Evolutionary conservation across 1,140 invertebrate genomes (phyloP).

Genomic region (Drosophila melanogaster): Release_6_plus_ISO1_MT NT_033779.5:14798001-14798500

Average conservation of each 20-base stretch:
- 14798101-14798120: too few species aligned
- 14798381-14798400: slow-evolving; percentile 57
- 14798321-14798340: slow-evolving; percentile 77
- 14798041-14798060: too few species aligned
- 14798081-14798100: too few species aligned
- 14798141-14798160: not conserved
- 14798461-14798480: slow-evolving; percentile 18
- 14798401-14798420: slow-evolving; percentile 13
- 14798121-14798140: too few species aligned
- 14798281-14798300: slow-evolving; percentile 4
- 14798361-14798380: slow-evolving; percentile 64
- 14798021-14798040: too few species aligned
- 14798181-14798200: too few species aligned
- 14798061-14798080: too few species aligned
- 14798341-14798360: slow-evolving; percentile 70
- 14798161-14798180: too few species aligned
- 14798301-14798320: slow-evolving; percentile 60
- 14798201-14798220: slow-evolving; percentile 1
- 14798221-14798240: not conserved
- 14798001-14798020: too few species aligned
- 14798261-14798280: slow-evolving; percentile 1
- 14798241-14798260: slow-evolving; percentile 50
- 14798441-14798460: not conserved
- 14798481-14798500: slow-evolving; percentile 74
- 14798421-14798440: slow-evolving; percentile 1